phyloP scores from a whole-genome alignment of 2,797 vertebrate species.

The Sebastiscus albofasciatus region DNA sequence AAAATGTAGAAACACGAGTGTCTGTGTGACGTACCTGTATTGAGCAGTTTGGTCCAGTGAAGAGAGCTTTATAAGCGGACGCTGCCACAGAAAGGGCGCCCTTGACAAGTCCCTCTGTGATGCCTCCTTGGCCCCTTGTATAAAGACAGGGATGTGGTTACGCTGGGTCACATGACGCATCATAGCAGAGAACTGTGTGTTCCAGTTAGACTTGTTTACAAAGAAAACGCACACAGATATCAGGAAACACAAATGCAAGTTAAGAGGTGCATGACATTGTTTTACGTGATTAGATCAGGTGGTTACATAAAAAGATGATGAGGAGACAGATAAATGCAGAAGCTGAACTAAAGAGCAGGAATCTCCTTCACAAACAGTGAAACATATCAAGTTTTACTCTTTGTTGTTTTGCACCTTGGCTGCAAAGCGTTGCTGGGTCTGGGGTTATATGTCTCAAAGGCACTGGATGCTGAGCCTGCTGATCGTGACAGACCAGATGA shows the following conservation, averaged over 20 bases:
- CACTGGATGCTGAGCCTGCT: constrained; percentile 81
- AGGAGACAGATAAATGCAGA: not conserved
- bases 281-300: not conserved
- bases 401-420: constrained; percentile 65
- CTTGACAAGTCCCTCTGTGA: constrained; percentile 94
- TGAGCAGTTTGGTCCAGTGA: constrained; percentile 90
- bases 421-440: constrained; percentile 76
- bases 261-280: not conserved
- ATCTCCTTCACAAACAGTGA: not conserved
- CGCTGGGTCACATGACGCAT: not conserved
- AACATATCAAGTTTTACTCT: not conserved
- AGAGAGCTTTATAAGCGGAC: constrained; percentile 96
- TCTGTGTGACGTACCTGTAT: constrained; percentile 83
- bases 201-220: not conserved
- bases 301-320: not conserved
- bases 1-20: not conserved
- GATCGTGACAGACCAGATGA: constrained; percentile 78
- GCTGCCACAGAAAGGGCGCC: constrained; percentile 96
- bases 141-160: constrained; percentile 35
- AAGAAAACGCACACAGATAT: not conserved
- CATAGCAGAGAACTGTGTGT: not conserved
- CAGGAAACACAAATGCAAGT: not conserved
- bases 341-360: not conserved
- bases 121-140: constrained; percentile 83
- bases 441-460: constrained; percentile 82